These are phyloP conservation scores for Netta rufina DNA, from an alignment of 2,797 vertebrate species.

Conservation along the genomic window DNA sequence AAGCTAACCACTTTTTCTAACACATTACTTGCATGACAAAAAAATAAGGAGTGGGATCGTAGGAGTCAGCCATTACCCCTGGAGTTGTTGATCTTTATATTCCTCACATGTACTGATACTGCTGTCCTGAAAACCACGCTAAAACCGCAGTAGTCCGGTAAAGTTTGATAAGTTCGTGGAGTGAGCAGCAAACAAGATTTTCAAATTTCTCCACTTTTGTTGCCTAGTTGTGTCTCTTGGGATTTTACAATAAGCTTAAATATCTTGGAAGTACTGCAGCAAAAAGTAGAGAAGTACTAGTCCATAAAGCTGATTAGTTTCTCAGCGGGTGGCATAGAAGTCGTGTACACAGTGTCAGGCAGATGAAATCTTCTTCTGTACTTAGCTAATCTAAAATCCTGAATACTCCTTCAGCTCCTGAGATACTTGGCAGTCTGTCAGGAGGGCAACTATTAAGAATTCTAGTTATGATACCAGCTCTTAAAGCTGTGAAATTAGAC, in stretches of 20 bases:
- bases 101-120: neutral
- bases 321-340: neutral
- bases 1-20: neutral
- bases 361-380: neutral
- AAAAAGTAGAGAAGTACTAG: neutral
- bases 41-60: neutral
- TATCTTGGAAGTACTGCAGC: neutral
- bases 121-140: neutral
- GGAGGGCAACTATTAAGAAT: neutral
- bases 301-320: neutral
- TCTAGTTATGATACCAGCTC: neutral
- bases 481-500: neutral
- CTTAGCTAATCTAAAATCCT: conserved; percentile 3
- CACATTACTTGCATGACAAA: neutral
- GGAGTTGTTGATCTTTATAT: neutral
- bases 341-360: neutral
- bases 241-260: neutral
- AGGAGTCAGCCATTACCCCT: neutral
- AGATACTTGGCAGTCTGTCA: neutral
- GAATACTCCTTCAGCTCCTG: neutral
- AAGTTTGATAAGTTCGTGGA: neutral
- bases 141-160: neutral
- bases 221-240: neutral
- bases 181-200: neutral
- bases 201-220: neutral